Base-by-base conservation (phyloP, 2,888 invertebrate genomes). In the Cetonia aurata region DNA sequence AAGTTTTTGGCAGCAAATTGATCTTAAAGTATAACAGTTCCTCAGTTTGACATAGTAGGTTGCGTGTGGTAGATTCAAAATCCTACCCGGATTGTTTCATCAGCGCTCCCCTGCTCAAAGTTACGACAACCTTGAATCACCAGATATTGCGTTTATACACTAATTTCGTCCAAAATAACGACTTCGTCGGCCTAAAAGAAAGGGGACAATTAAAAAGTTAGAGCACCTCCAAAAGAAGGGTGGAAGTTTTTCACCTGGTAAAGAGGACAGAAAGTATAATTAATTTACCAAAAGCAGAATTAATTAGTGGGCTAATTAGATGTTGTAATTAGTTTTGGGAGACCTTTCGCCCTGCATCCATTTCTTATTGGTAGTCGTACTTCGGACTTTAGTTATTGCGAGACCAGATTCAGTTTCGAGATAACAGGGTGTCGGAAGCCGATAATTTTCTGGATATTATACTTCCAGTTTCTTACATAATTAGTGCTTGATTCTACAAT, bases 231-330 rank as follows among this genome's bases (percentile, higher is more conserved):
- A 12, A 13, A 15, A 19, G 62, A 37, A 52, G n/a, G 52, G 62
- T n/a, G 25, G 50, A 50, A 62, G 52, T 65, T 65, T 65, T 65
- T 65, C 62, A 65, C 62, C 62, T 65, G 50, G 3, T 6, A 8
- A 17, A 37, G 41, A 50, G 42, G 57, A 57, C 17, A 19, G 57
- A 41, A 57, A 50, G 50, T 50, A 50, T 65, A 65, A 65, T 65
- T 65, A 65, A 65, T 65, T 65, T 65, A 65, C 37, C 62, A 50
- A 65, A 65, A 41, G 62, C 17, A 50, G 62, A 50, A 65, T 65
- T 65, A 65, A 65, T 65, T 65, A 65, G 62, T 65, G 50, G 62
- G 50, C 50, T 65, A 65, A 65, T 65, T 65, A 65, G 62, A 65
- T 52, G 62, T 65, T 65, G 50, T 65, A 65, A 65, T 65, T 65